Base-by-base conservation (phyloP, 2,888 invertebrate genomes). In the Eugnorisma glareosa region DNA sequence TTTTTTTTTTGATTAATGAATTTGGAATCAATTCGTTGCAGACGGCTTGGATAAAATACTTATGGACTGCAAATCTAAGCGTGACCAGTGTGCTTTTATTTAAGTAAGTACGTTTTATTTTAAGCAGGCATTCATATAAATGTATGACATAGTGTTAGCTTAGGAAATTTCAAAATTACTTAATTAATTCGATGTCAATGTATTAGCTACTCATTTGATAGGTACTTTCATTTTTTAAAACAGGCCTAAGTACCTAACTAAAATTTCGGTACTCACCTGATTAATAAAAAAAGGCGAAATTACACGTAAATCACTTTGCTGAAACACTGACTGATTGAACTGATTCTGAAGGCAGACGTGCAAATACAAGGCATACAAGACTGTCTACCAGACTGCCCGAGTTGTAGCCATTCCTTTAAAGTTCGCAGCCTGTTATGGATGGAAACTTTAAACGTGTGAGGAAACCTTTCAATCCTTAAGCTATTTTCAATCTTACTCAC, bases 221-320 rank as follows among this genome's bases (percentile, higher is more conserved):
- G 6, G 13, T 37, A 5, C 0, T 1, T 4, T 51, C 28, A 45
- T 45, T 71, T 51, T 51, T 13, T 10, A 0, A 54, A n/a, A 43
- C 31, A 37, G 11, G 10, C 4, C 0, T n/a, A n/a, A n/a, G n/a
- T 24, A 24, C 7, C 28, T 15, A 28, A 2, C 2, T 48, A 31
- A 18, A 15, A 10, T 1, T n/a, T n/a, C 24, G 1, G n/a, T 66
- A 77, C 77, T 77, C 48, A 77, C 77, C 67, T 59, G 15, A 48
- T n/a, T 15, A 48, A 11, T n/a, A 15, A 7, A n/a, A n/a, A 66
- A 24, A n/a, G 6, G 6, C 0, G 13, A 18, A 73, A 37, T 24
- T n/a, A 10, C 10, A 31, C 2, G 5, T 31, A 8, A 43, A n/a
- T 54, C 73, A 73, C 73, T 73, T n/a, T n/a, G n/a, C 35, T 54